These are phyloP conservation scores for Cephus pygmeus DNA, from an alignment of 2,888 invertebrate species.

Conservation along the genomic window DNA sequence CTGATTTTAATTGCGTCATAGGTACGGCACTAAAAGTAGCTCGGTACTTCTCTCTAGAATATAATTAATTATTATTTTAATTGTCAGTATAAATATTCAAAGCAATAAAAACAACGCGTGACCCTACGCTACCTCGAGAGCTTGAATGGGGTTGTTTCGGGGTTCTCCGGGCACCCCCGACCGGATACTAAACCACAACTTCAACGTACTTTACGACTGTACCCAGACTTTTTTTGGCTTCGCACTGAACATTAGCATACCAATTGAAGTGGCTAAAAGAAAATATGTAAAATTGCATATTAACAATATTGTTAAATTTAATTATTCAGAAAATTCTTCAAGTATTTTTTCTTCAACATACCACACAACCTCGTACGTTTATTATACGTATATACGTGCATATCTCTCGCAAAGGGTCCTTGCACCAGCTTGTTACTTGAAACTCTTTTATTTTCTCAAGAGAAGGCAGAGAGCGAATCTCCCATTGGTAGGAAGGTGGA, in stretches of 20 bases:
- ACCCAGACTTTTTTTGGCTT: neutral
- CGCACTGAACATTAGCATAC: neutral
- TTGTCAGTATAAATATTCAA: conserved; percentile 27
- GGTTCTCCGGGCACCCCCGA: conserved; percentile 9
- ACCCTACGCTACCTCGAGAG: conserved; percentile 19
- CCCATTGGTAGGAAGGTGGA: neutral
- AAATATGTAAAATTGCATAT: neutral
- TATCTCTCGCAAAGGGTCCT: neutral
- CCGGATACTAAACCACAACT: neutral
- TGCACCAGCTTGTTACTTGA: neutral
- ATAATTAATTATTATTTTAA: conserved; percentile 21
- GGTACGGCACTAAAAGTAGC: neutral
- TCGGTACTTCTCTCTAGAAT: neutral
- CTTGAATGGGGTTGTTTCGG: conserved; percentile 18
- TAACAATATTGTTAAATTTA: neutral
- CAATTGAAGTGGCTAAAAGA: neutral
- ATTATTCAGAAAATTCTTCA: neutral
- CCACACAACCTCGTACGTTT: neutral
- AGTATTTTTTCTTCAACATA: neutral
- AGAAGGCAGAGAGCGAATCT: neutral
- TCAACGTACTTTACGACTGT: neutral
- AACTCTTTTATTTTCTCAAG: neutral
- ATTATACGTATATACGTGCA: neutral
- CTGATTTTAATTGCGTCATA: too few relatives aligned
- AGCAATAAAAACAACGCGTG: conserved; percentile 31